Conservation (phyloP, 2,113 vertebrate species). For the Conger conger region DNA sequence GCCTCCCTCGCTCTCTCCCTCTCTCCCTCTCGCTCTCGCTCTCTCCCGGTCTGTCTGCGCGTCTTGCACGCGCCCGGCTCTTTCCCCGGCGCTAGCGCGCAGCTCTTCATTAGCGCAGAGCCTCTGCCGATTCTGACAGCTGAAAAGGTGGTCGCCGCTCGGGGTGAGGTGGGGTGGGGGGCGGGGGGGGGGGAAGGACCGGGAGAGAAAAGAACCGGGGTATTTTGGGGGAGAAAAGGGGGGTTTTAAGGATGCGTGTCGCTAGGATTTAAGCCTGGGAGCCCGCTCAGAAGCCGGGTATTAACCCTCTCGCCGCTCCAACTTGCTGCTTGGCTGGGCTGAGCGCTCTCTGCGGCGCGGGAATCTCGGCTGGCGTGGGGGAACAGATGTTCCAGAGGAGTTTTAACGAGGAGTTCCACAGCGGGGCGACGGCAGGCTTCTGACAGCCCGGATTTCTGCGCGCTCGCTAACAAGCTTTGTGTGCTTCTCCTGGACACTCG, state of each 20-base stretch:
- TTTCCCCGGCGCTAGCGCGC: neutral
- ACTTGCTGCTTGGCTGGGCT: neutral
- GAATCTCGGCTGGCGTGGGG: neutral
- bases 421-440: neutral
- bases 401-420: neutral
- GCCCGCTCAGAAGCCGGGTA: neutral
- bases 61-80: neutral
- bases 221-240: neutral
- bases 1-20: neutral
- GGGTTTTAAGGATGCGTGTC: neutral
- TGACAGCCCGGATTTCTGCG: neutral
- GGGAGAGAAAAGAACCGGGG: neutral
- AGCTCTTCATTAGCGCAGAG: constrained; percentile 12
- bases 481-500: neutral
- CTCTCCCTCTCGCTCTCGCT: neutral
- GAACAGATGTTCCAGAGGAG: constrained; percentile 2
- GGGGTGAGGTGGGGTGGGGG: neutral
- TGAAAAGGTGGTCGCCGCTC: neutral
- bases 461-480: neutral
- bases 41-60: neutral
- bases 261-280: neutral
- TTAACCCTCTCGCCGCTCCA: neutral
- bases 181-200: neutral
- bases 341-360: neutral
- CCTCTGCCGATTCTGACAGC: neutral